Conservation (phyloP, 2,797 vertebrate genomes). For the Xenopus petersii region DNA sequence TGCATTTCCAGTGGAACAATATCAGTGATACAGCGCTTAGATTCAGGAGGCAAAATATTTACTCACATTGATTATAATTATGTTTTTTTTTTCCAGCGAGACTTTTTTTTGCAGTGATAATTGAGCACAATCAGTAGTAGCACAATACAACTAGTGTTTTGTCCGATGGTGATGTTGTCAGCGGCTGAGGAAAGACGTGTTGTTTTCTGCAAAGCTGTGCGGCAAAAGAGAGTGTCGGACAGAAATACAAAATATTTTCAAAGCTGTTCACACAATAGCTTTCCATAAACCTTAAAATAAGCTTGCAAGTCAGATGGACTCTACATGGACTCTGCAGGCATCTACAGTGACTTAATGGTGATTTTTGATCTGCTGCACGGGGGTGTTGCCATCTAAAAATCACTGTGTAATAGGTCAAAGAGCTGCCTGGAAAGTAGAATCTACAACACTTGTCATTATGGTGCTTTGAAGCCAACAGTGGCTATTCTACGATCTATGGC, state of each 20-base stretch:
- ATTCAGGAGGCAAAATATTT: constrained; percentile 31
- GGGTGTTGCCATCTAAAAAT: too few relatives aligned
- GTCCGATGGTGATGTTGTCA: constrained; percentile 43
- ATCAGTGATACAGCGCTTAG: neutral
- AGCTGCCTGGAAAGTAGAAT: too few relatives aligned
- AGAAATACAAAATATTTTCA: constrained; percentile 17
- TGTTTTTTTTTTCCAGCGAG: constrained; percentile 15
- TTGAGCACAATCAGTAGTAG: constrained; percentile 35
- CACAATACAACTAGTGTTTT: constrained; percentile 41
- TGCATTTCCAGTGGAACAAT: constrained; percentile 16
- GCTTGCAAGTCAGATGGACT: too few relatives aligned
- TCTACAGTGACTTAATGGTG: too few relatives aligned
- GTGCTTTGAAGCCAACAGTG: too few relatives aligned
- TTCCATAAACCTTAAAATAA: too few relatives aligned
- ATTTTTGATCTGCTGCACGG: too few relatives aligned
- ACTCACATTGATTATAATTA: constrained; percentile 40
- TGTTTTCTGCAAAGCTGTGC: constrained; percentile 22
- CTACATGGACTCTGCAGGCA: too few relatives aligned
- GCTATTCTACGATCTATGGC: too few relatives aligned
- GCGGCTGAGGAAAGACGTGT: constrained; percentile 29
- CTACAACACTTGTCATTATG: too few relatives aligned
- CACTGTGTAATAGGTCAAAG: too few relatives aligned
- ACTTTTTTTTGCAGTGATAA: constrained; percentile 42
- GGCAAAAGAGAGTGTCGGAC: constrained; percentile 25
- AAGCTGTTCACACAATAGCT: constrained; percentile 3